These are phyloP conservation scores for Meloidogyne exigua DNA, from an alignment of 1,140 invertebrate species.

Conservation along the genomic window DNA sequence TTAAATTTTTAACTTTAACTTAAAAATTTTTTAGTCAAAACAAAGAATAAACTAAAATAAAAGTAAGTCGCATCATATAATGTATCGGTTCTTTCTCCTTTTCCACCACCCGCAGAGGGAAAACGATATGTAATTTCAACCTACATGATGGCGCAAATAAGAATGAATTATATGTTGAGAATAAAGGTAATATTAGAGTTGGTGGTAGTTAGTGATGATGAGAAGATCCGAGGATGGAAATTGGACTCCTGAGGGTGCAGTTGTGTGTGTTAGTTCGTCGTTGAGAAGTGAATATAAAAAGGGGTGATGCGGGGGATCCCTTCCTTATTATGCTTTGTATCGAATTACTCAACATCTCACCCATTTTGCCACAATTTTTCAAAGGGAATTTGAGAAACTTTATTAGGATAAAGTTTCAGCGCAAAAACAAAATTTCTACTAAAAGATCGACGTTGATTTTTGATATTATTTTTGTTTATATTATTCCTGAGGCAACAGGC, in stretches of 20 bases:
- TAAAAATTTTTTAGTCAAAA: no score
- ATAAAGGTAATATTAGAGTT: background rate
- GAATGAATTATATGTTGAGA: background rate
- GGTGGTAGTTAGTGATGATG: background rate
- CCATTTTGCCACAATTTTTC: background rate
- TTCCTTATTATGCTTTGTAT: background rate
- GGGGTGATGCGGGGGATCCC: background rate
- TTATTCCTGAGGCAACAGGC: no score
- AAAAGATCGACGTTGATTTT: background rate
- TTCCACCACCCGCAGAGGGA: background rate
- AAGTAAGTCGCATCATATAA: background rate
- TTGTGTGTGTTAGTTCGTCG: background rate
- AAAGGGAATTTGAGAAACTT: background rate
- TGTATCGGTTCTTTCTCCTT: no score
- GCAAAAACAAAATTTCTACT: background rate
- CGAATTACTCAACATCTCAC: constrained; percentile 1
- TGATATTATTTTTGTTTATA: background rate
- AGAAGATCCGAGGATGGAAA: background rate
- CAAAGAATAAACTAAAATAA: background rate
- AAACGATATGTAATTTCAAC: background rate
- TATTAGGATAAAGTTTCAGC: background rate
- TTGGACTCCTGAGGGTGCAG: background rate
- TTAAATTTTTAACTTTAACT: no score
- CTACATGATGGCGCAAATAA: background rate
- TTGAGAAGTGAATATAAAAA: background rate